Percentiles rank a stretch among this genome's conserved stretches.
Evolutionary conservation across 1,140 invertebrate species (phyloP).

Genomic region (Anastatus disparis): DNA sequence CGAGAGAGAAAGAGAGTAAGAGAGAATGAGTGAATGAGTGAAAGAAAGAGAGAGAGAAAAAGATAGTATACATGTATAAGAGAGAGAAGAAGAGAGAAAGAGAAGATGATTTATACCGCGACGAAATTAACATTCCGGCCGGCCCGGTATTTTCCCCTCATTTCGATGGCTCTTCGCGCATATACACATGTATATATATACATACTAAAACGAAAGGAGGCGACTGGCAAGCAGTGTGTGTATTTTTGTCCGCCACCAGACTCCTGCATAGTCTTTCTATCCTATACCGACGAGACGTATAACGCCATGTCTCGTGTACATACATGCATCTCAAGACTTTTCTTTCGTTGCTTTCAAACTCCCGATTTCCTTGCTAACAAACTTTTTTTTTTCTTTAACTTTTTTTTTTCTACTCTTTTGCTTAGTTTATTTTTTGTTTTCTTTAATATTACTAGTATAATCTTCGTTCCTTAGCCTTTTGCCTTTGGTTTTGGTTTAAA

Average conservation of each 20-base stretch:
- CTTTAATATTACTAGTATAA: too few relatives aligned
- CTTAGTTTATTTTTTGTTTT: too few relatives aligned
- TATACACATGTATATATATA: neutral
- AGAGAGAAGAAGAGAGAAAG: neutral
- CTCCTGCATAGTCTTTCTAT: slow-evolving; percentile 33
- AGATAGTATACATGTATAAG: neutral
- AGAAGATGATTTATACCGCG: slow-evolving; percentile 52
- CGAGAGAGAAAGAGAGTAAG: neutral
- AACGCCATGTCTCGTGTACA: too few relatives aligned
- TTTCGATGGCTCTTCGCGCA: slow-evolving; percentile 45
- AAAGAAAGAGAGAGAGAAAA: neutral
- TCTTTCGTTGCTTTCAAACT: slow-evolving; percentile 13
- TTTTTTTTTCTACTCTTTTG: neutral
- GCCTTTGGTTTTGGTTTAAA: too few relatives aligned
- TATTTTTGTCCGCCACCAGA: slow-evolving; percentile 39
- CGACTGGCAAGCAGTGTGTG: slow-evolving; percentile 4
- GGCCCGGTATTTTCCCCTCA: slow-evolving; percentile 53
- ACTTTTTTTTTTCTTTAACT: neutral
- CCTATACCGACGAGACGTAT: slow-evolving; percentile 32
- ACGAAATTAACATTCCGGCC: slow-evolving; percentile 56
- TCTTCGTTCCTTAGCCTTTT: too few relatives aligned
- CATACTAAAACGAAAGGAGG: neutral
- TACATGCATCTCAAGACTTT: neutral
- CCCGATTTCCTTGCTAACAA: slow-evolving; percentile 18
- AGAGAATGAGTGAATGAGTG: neutral